Percentiles rank a stretch among this genome's conserved stretches.
Conservation (phyloP, 2,797 vertebrate species). For the Staurois parvus region DNA sequence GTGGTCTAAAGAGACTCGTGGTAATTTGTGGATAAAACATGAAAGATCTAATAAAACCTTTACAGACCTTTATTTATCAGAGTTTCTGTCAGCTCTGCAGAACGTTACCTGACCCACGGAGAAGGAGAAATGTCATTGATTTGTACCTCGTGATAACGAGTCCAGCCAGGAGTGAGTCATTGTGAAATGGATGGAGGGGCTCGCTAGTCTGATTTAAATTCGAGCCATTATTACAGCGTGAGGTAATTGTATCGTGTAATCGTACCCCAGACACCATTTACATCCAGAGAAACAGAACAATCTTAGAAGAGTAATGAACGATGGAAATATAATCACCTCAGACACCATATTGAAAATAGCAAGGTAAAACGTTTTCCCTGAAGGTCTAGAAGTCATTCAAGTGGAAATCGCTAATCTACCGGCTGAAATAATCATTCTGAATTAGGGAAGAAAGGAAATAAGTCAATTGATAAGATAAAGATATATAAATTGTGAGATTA, state of each 20-base stretch:
- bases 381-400: not conserved
- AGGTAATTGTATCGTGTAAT: conserved; percentile 16
- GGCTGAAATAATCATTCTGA: too few species aligned
- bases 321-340: conserved; percentile 12
- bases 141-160: not conserved
- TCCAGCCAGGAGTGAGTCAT: not conserved
- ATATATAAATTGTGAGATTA: too few species aligned
- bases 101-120: not conserved
- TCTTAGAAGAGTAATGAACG: not conserved
- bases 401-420: too few species aligned
- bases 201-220: not conserved
- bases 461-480: too few species aligned
- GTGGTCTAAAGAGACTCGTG: too few species aligned
- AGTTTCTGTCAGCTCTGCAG: not conserved
- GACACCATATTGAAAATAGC: not conserved
- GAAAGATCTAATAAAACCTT: not conserved
- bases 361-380: not conserved
- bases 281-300: not conserved
- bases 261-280: not conserved
- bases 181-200: not conserved
- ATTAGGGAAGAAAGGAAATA: too few species aligned
- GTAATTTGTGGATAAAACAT: too few species aligned
- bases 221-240: not conserved
- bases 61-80: not conserved
- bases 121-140: conserved; percentile 3